Base-by-base conservation (phyloP, 2,888 invertebrate genomes). In the Ypsolopha sequella region DNA sequence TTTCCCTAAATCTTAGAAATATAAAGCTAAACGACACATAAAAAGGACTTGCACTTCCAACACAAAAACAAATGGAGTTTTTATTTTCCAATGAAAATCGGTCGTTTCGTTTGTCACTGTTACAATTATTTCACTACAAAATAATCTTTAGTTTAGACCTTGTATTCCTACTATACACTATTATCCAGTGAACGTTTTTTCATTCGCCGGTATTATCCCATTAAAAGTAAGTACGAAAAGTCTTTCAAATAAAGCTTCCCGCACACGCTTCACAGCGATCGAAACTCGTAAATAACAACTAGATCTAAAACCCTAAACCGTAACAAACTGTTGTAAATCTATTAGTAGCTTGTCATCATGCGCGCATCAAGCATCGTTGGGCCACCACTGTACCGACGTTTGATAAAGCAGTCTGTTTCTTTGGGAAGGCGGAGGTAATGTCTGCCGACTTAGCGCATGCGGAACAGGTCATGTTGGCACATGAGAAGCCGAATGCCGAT, bases 381-480 rank as follows among this genome's bases (percentile, higher is more conserved):
- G 71, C 60, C 61, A 60, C 62, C 50, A 48, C 51, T 53, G 54
- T 50, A 57, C 55, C 61, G 61, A 60, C 60, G 61, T 63, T 61
- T 64, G 60, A 81, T 64, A 80, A 75, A 79, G 73, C 76, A 80
- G 78, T 84, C 78, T 85, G 73, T 84, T 86, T 73, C 82, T 84
- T 84, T 81, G 79, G 79, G 59, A 86, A 84, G 82, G 86, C 86
- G 76, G 84, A 82, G 82, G 68, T 73, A 70, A 76, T 85, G 82
- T 73, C 84, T 70, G 80, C 74, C 68, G 85, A 84, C 70, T 78
- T 86, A 84, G 80, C 71, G 72, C 84, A 82, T 73, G 85, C 85
- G 48, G 84, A 84, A 77, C 80, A 86, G 82, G 81, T 85, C 78
- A 84, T 86, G 85, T 80, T 74, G 77, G 80, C 73, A 71, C 85